Conservation (phyloP, 2,888 invertebrate genomes). For the Temnothorax ravouxi region DNA sequence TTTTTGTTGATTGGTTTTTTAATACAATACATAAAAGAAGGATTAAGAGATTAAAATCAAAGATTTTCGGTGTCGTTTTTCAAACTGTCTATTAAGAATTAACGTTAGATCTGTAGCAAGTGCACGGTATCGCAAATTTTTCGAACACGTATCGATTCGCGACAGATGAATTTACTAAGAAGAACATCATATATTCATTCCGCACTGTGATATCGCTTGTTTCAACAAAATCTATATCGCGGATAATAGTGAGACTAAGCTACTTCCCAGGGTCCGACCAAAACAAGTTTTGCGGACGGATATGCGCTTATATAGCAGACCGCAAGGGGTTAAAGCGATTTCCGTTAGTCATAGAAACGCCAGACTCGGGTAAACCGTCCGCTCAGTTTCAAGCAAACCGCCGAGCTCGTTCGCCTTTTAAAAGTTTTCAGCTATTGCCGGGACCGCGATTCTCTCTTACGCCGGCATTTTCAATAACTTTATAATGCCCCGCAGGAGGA, state of each 20-base stretch:
- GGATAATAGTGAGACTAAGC: constrained; percentile 35
- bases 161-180: not conserved
- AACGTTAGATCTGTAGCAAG: not conserved
- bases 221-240: constrained; percentile 25
- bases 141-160: not conserved
- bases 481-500: constrained; percentile 57
- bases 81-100: not conserved
- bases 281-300: constrained; percentile 57
- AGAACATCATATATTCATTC: constrained; percentile 9
- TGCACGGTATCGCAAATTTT: not conserved
- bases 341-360: constrained; percentile 56
- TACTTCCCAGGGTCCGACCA: constrained; percentile 35
- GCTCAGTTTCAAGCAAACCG: constrained; percentile 59
- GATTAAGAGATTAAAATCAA: not conserved
- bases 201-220: constrained; percentile 4
- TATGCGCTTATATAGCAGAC: constrained; percentile 53
- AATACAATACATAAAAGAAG: not conserved
- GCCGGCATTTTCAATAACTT: constrained; percentile 62
- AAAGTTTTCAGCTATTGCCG: constrained; percentile 62
- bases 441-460: constrained; percentile 38
- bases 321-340: constrained; percentile 61
- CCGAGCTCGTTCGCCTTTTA: constrained; percentile 57
- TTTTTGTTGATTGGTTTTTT: not conserved
- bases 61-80: not conserved
- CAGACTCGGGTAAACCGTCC: constrained; percentile 46